Conservation (phyloP, 2,888 invertebrate genomes). For the Chironomus tentans region DNA sequence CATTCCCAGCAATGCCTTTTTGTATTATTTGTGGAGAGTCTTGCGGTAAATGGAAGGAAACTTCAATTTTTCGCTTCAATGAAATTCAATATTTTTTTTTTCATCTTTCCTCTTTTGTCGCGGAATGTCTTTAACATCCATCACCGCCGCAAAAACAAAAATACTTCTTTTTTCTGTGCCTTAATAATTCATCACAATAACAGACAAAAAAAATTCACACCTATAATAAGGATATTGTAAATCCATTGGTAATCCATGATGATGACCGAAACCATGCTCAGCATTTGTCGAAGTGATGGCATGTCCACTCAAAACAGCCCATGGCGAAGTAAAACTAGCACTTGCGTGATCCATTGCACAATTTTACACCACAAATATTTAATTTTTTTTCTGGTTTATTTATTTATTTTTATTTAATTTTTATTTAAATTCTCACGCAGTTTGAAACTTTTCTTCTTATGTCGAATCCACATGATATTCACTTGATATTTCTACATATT, state of each 20-base stretch:
- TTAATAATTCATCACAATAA: background rate
- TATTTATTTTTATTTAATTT: background rate
- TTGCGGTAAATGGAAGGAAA: slow-evolving; percentile 10
- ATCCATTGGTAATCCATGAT: slow-evolving; percentile 77
- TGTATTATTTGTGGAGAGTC: background rate
- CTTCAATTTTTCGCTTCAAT: slow-evolving; percentile 23
- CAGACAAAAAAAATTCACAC: slow-evolving; percentile 40
- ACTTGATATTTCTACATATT: no score
- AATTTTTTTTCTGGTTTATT: background rate
- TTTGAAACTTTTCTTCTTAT: background rate
- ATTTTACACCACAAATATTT: background rate
- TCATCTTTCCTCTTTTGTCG: background rate
- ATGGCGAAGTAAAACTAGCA: slow-evolving; percentile 62
- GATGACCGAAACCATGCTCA: slow-evolving; percentile 43
- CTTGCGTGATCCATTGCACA: slow-evolving; percentile 65
- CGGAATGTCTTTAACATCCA: background rate
- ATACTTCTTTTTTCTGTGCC: background rate
- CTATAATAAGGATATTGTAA: slow-evolving; percentile 87
- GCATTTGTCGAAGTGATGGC: slow-evolving; percentile 41
- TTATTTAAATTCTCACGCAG: slow-evolving; percentile 1
- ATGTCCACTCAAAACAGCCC: slow-evolving; percentile 64
- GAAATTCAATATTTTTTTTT: background rate
- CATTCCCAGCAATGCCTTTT: background rate
- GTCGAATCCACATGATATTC: slow-evolving; percentile 3
- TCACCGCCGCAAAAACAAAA: background rate